Base-by-base conservation (phyloP, 1,140 invertebrate genomes). In the Pissodes strobi region DNA sequence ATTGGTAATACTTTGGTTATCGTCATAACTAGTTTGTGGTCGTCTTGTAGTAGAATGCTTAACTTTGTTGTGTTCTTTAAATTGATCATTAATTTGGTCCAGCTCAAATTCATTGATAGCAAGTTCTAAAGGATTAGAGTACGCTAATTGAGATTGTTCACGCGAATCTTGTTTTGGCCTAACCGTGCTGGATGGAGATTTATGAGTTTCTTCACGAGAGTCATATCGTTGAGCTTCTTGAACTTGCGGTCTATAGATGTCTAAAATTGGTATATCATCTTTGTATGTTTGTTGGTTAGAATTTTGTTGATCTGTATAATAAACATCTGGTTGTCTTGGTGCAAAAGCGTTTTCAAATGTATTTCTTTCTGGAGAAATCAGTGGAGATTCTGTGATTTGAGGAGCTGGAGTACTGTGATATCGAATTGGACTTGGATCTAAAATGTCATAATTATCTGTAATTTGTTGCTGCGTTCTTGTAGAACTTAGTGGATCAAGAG, bases 81-180 rank as follows among this genome's bases (percentile, higher is more conserved):
- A 62, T 51, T 72, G 69, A 45, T 65, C 61, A 30, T 74, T 76
- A 12, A 74, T 73, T 67, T 76, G 70, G 12, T 71, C 58, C 8
- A 76, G 53, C 55, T 74, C 74, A 38, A 69, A 72, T 57, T 73
- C 68, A 39, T 71, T 73, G n/a, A 76, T 72, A 0, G 69, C 70
- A 48, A 73, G 62, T n/a, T 74, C 63, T 9, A 66, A 46, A 2
- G 68, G 64, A 62, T 59, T 63, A 23, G 64, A 41, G 23, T 62
- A 39, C 4, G 56, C 48, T 5, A 62, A 15, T 10, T 49, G 3
- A 17, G 38, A 2, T 25, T 60, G 58, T 55, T 39, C 41, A 9
- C 19, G 17, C 12, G 17, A 45, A 3, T 45, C 12, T 45, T 45
- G 2, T 21, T 45, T 45, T 9, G 41, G 41, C 17, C 17, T 8